Percentiles rank a stretch among this genome's conserved stretches.
Evolutionary conservation across 2,888 invertebrate species (phyloP).

Genomic region (Heliconius cydno): DNA sequence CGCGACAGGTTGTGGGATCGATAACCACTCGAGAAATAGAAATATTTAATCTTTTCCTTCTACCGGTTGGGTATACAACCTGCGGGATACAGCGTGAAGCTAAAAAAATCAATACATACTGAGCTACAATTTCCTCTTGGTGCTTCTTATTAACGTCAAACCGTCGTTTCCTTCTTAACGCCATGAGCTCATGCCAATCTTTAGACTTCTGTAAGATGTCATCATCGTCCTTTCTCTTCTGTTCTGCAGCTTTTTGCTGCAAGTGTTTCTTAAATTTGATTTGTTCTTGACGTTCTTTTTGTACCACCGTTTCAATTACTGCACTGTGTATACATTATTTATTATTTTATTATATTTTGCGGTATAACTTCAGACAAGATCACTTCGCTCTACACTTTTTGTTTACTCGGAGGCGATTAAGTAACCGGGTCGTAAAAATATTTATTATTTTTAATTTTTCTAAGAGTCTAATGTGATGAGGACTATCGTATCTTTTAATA

Average conservation of each 20-base stretch:
- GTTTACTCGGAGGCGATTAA: no score
- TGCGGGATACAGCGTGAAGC: neutral
- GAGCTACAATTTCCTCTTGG: constrained; percentile 69
- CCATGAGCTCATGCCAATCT: constrained; percentile 67
- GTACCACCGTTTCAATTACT: constrained; percentile 73
- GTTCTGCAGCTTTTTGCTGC: constrained; percentile 59
- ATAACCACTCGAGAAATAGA: neutral
- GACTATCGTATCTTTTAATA: no score
- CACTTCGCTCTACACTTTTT: no score
- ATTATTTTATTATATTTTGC: neutral
- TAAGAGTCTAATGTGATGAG: no score
- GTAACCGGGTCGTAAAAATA: no score
- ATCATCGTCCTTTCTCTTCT: constrained; percentile 62
- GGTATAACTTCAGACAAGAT: no score
- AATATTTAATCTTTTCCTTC: no score
- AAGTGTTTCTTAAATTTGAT: constrained; percentile 66
- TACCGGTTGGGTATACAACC: no score
- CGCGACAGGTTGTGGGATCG: no score
- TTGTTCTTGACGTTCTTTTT: constrained; percentile 73
- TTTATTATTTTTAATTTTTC: no score
- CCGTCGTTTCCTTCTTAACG: constrained; percentile 54
- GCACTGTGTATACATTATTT: constrained; percentile 58
- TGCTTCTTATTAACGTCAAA: constrained; percentile 67
- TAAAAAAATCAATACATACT: constrained; percentile 58
- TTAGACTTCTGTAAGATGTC: constrained; percentile 63